Evolutionary conservation across 2,797 vertebrate species (phyloP).

Genomic region (Chelon labrosus): DNA sequence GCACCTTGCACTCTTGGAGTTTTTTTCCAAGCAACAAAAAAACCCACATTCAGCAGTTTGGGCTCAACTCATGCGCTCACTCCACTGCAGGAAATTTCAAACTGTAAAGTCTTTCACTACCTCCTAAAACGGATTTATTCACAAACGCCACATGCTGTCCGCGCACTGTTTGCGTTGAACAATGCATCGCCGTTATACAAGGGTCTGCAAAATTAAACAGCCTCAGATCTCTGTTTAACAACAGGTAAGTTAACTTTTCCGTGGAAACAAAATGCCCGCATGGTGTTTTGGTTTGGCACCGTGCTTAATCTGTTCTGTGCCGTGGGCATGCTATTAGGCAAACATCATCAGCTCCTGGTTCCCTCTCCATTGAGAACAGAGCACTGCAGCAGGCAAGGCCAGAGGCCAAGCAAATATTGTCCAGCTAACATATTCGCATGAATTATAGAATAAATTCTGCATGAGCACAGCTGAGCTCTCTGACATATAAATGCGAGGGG

Average conservation of each 20-base stretch:
- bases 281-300: constrained; percentile 60
- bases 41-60: constrained; percentile 42
- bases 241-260: constrained; percentile 36
- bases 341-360: constrained; percentile 70
- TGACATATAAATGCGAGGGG: constrained; percentile 73
- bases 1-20: constrained; percentile 49
- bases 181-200: constrained; percentile 13
- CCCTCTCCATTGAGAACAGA: constrained; percentile 64
- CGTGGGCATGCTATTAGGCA: constrained; percentile 73
- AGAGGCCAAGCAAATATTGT: constrained; percentile 80
- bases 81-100: constrained; percentile 35
- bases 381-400: constrained; percentile 68
- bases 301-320: constrained; percentile 62
- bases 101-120: constrained; percentile 12
- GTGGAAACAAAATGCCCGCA: constrained; percentile 58
- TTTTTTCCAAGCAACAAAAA: constrained; percentile 22
- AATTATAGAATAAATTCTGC: constrained; percentile 78
- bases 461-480: constrained; percentile 63
- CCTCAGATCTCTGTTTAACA: constrained; percentile 24
- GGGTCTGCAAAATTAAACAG: constrained; percentile 11
- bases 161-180: constrained; percentile 1
- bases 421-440: constrained; percentile 74
- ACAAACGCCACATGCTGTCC: not conserved
- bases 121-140: not conserved
- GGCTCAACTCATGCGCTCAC: constrained; percentile 39